Evolutionary conservation across 2,888 invertebrate species (phyloP), one percentile per base, ranked within the genome.

Genomic region (Theretra japonica): DNA sequence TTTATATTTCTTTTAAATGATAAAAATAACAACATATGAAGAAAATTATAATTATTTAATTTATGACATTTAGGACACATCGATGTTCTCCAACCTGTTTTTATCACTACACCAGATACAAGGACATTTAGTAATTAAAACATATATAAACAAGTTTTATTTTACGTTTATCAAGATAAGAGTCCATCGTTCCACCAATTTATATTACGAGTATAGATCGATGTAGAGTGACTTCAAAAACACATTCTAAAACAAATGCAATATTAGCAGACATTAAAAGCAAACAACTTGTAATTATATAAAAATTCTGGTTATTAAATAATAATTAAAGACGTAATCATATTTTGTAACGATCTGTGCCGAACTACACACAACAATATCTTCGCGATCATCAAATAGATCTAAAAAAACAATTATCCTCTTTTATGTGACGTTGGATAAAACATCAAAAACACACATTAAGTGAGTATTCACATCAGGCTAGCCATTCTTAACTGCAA

Each of bases 81-180:
- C 11, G 15, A 41, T 41, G 41, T 41, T 15, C 15, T 15, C 41
- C 41, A 41, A 41, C 41, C 41, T 15, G 41, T 15, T 41, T 41
- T 41, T 41, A 41, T 41, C 41, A 41, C 41, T 41, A 41, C 15
- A 23, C 25, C 65, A 17, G 41, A 65, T 41, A 58, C 58, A 65
- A 65, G 48, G 65, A 65, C 23, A 65, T 65, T 48, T 41, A 41
- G 15, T 48, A 48, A 41, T 21, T 65, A 21, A 41, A 17, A 6
- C n/a, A n/a, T 53, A n/a, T 53, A 17, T n/a, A 65, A 65, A 25
- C 65, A 23, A 23, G 65, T 65, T 48, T 41, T 48, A 41, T 65
- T 23, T 48, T 41, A 65, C 23, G 48, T 65, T 48, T 65, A 41
- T 65, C 6, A 2, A 17, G n/a, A 53, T 53, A 15, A 41, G 11